A percentile compares a stretch with the other conserved stretches of the same genome.
Evolutionary conservation across 1,140 invertebrate species (phyloP).

Genomic region (Cepaea nemoralis): DNA sequence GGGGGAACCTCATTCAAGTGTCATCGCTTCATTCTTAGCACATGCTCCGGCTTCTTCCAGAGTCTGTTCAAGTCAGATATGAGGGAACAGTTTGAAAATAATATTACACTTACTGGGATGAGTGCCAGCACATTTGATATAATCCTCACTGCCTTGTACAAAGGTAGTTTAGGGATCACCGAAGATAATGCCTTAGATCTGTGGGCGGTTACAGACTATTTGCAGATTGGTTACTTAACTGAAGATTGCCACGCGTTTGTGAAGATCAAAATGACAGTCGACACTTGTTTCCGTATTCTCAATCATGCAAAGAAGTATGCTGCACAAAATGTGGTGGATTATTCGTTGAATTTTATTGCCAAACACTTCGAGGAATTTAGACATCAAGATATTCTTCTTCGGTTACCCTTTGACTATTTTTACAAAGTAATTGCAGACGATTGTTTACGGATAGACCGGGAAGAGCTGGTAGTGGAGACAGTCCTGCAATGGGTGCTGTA

Average conservation of each 20-base stretch:
- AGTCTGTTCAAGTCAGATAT: neutral
- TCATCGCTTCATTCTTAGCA: too few species aligned
- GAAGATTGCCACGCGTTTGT: neutral
- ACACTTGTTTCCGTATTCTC: neutral
- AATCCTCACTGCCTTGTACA: neutral
- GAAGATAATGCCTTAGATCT: conserved; percentile 1
- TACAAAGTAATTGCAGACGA: neutral
- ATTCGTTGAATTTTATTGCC: neutral
- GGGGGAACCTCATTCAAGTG: neutral
- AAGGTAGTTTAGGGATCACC: neutral
- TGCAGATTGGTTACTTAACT: neutral
- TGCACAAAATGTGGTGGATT: neutral
- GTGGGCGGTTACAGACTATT: neutral
- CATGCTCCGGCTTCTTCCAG: conserved; percentile 12
- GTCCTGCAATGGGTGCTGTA: conserved; percentile 6
- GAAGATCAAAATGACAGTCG: neutral
- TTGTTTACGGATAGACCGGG: neutral
- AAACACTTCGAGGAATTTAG: neutral
- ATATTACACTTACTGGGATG: neutral
- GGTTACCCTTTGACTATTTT: neutral
- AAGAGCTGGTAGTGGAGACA: neutral
- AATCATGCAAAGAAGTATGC: neutral
- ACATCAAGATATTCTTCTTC: neutral
- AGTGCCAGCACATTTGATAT: neutral
- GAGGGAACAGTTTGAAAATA: neutral